Evolutionary conservation across 2,888 invertebrate genomes (phyloP).

Genomic region (Watsonalla cultraria): DNA sequence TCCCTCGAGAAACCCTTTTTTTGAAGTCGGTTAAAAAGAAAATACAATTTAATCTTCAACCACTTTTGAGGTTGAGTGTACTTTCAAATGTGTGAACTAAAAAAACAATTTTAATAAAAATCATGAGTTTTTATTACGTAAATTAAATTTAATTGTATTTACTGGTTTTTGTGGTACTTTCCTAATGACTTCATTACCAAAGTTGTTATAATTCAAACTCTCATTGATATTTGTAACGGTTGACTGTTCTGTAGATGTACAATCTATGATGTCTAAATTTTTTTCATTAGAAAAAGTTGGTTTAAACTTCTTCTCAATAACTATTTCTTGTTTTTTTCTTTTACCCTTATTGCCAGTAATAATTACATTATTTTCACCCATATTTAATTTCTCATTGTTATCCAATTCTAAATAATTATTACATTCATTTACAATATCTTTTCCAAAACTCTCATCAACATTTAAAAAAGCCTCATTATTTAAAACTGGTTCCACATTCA

Average conservation of each 20-base stretch:
- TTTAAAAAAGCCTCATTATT: not conserved
- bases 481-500: slow-evolving; percentile 3
- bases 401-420: not conserved
- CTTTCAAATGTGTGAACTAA: no score
- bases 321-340: slow-evolving; percentile 5
- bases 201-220: slow-evolving; percentile 53
- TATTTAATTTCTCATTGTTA: slow-evolving; percentile 36
- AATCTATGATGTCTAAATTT: slow-evolving; percentile 48
- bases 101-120: not conserved
- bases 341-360: slow-evolving; percentile 28
- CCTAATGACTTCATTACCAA: slow-evolving; percentile 54
- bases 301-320: slow-evolving; percentile 2
- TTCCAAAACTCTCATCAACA: not conserved
- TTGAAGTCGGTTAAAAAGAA: no score
- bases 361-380: slow-evolving; percentile 56
- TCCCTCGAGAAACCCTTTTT: no score
- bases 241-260: slow-evolving; percentile 44
- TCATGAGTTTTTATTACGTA: slow-evolving; percentile 40
- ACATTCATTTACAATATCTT: slow-evolving; percentile 4
- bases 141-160: slow-evolving; percentile 58
- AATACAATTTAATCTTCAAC: no score
- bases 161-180: slow-evolving; percentile 45
- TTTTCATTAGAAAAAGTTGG: slow-evolving; percentile 2
- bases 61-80: no score
- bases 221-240: slow-evolving; percentile 59